phyloP scores from a whole-genome alignment of 2,113 vertebrate species.

The Acinonyx jubatus region DNA sequence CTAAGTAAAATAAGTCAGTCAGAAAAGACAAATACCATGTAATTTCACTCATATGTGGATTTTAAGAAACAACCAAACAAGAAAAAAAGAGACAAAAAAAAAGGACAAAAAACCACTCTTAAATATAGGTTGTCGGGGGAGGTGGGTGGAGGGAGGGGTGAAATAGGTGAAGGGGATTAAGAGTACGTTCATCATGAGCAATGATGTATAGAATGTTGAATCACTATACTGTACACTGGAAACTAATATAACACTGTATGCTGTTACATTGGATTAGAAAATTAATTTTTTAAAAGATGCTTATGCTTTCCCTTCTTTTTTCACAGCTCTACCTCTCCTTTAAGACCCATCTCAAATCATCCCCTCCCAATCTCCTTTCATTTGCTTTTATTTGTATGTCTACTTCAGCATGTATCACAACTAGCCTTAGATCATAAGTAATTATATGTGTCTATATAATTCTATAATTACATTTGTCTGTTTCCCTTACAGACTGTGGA shows the following conservation, averaged over 20 bases:
- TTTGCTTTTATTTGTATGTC: background rate
- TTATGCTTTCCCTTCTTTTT: slow-evolving; percentile 48
- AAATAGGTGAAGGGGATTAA: background rate
- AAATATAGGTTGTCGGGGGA: background rate
- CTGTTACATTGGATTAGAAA: background rate
- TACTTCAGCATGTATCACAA: background rate
- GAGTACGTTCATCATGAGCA: background rate
- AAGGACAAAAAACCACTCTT: background rate
- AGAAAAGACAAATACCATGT: background rate
- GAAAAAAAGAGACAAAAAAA: background rate
- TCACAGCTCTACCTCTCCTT: background rate
- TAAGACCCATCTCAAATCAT: background rate
- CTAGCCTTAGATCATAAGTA: background rate
- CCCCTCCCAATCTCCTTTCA: background rate
- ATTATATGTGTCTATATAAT: background rate
- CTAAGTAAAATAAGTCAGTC: background rate
- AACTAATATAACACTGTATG: background rate
- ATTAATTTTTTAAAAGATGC: background rate
- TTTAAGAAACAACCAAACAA: background rate
- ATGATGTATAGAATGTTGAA: background rate
- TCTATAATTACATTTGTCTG: background rate
- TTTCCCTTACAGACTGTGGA: background rate
- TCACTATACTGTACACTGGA: background rate
- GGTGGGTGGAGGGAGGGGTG: background rate
- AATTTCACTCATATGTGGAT: background rate